Conservation (phyloP, 2,888 invertebrate species). For the Cepaea hortensis region DNA sequence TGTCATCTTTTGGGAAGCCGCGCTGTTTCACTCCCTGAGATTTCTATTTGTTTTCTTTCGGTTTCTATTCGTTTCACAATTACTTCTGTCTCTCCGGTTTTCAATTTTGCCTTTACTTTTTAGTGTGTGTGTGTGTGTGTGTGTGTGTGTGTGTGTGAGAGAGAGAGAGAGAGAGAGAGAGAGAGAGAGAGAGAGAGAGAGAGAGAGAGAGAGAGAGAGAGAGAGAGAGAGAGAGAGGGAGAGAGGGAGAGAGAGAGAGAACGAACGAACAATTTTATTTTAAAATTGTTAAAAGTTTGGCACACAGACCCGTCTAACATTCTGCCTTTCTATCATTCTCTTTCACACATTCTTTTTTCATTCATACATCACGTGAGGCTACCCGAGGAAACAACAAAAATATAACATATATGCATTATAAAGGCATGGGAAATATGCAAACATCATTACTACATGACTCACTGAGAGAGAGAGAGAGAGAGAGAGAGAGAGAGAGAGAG, state of each 20-base stretch:
- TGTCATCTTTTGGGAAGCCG: no score
- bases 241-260: neutral
- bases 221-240: neutral
- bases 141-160: neutral
- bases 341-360: no score
- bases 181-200: neutral
- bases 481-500: conserved; percentile 16
- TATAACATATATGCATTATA: no score
- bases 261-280: no score
- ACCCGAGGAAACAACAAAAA: no score
- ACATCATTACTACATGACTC: no score
- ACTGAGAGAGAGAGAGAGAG: neutral
- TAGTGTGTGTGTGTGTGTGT: neutral
- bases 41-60: neutral
- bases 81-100: neutral
- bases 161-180: neutral
- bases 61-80: neutral
- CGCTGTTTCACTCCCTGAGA: no score
- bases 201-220: neutral
- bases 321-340: no score
- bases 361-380: no score
- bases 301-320: no score
- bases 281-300: no score
- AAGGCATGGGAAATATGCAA: no score
- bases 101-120: neutral